Evolutionary conservation across 1,140 invertebrate genomes (phyloP), one percentile per base, ranked within the genome.

Genomic region (Drosophila athabasca): DNA sequence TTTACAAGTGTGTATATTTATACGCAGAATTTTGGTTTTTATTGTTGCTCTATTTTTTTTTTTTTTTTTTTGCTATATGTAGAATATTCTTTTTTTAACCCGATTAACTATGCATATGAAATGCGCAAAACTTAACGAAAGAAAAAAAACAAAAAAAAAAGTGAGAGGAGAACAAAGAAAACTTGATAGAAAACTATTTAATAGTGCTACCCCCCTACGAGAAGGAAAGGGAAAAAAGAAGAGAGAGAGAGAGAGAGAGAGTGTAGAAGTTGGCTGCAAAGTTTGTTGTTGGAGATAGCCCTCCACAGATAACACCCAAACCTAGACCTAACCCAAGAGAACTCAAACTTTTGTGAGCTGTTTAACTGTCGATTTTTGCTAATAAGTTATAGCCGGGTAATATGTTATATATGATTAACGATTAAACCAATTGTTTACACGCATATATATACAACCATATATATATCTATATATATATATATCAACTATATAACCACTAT

Each of bases 311-410:
- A 26, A 66, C 22, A 50, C 24, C 24, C 45, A 48, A 11, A 62
- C 39, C 59, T 50, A 54, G 62, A 76, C 54, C 60, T 55, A 54
- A 59, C 26, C 72, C 60, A 39, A 77, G 50, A 58, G 49, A 79
- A 79, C 65, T 79, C 62, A 69, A 69, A 69, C 66, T 69, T 69
- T 76, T 81, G 73, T 60, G 76, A 79, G 84, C 83, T 89, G 83
- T 88, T 88, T 72, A 88, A 88, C 83, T 88, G 83, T 88, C 83
- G 83, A 88, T 88, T 88, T 87, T 89, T 87, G 78, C 78, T 71
- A 88, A 87, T 87, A 87, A 85, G 81, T 69, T 67, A 76, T 46
- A 49, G 69, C 69, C 58, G 19, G 67, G 59, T 54, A 44, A 15
- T 49, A 74, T 62, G 62, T 69, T 76, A 69, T 71, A 54, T 61